Evolutionary conservation across 2,888 invertebrate genomes (phyloP), one percentile per base, ranked within the genome.

Genomic region (Caenorhabditis macrosperma): DNA sequence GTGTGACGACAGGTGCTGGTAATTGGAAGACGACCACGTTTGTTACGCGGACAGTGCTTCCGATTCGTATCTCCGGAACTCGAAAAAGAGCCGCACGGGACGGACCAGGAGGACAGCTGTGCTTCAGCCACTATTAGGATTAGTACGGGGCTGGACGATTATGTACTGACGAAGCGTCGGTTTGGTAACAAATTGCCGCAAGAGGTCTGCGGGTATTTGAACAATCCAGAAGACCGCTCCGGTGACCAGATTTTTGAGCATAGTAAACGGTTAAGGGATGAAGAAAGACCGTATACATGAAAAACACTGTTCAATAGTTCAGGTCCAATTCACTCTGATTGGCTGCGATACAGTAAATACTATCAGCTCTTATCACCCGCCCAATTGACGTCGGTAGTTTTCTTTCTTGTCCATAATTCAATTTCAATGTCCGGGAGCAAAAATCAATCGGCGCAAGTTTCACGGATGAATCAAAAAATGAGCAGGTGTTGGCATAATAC

Each of bases 1-100:
- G 72, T 72, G 72, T 57, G 61, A 72, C 28, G 61, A 33, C 61
- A 61, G 63, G 54, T 71, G 61, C 41, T 35, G 44, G 46, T 72
- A 72, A 72, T 72, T 69, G 69, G 69, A 69, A 41, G 28, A 69
- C 30, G 20, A 50, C 24, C 46, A 12, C 44, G 17, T 20, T 46
- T 35, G 55, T 72, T 72, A 46, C 72, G 63, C 50, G 26, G 9
- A 22, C 30, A 24, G 26, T 44, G 15, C 63, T 64, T 63, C 72
- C 63, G 72, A 72, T 72, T 64, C 15, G 72, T 71, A 72, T 72
- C 72, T 72, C 46, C 30, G 46, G 38, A 38, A 35, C 5, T 24
- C 10, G 33, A n/a, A 50, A 64, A 52, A 15, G 20, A 64, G 60
- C 46, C 52, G 46, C 26, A 3, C 12, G 46, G 24, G 10, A n/a